Conservation (phyloP, 35 echinoderm and acorn worm species). For the Ophioderma brevispina region DNA sequence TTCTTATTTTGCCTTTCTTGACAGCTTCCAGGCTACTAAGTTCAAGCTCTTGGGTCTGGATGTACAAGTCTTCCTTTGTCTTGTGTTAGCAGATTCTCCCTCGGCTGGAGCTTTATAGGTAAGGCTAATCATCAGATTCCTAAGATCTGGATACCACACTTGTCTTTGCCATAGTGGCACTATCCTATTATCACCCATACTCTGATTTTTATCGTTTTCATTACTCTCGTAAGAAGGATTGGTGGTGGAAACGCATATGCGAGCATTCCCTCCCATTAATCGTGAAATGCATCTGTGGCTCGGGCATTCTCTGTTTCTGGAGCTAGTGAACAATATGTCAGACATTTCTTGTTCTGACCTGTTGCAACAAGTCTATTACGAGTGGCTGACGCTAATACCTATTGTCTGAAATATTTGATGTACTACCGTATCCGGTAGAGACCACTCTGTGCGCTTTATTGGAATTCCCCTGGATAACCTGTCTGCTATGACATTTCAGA, state of each 20-base stretch:
- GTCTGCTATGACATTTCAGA: neutral
- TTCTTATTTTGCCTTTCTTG: neutral
- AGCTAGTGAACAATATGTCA: neutral
- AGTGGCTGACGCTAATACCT: too few relatives aligned
- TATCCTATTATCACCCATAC: neutral
- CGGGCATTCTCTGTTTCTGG: neutral
- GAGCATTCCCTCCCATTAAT: neutral
- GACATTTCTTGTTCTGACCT: neutral
- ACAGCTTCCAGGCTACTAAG: neutral
- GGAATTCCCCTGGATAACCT: neutral
- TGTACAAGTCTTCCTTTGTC: neutral
- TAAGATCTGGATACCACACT: neutral
- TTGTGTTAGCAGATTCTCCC: neutral
- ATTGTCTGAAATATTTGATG: too few relatives aligned
- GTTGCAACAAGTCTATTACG: neutral
- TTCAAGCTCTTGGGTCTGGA: neutral
- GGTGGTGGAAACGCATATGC: neutral
- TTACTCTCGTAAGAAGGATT: neutral
- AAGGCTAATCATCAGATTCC: neutral
- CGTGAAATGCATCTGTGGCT: neutral
- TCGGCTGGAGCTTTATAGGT: neutral
- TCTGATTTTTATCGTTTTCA: neutral
- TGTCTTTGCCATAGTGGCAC: neutral
- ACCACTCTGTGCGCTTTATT: too few relatives aligned
- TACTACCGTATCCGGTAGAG: too few relatives aligned